Conservation (phyloP, 2,797 vertebrate species). For the Epinephelus malabaricus region DNA sequence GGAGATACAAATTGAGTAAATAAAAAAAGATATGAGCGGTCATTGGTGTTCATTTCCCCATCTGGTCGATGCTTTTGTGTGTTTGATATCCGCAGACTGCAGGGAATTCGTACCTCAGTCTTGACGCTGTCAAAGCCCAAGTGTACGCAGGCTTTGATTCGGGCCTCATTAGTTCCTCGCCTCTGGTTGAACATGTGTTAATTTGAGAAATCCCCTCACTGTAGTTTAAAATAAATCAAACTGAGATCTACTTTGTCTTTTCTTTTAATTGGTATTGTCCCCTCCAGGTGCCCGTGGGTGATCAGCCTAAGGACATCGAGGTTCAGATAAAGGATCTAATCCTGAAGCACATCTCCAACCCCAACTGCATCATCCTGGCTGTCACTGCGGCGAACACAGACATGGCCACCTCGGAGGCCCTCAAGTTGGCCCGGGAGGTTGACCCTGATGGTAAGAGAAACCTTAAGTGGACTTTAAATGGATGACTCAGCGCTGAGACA, state of each 20-base stretch:
- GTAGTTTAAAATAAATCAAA: slow-evolving; percentile 30
- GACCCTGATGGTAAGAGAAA: slow-evolving; percentile 91
- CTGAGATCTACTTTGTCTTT: slow-evolving; percentile 25
- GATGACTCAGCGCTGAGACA: background rate
- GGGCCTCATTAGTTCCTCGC: slow-evolving; percentile 54
- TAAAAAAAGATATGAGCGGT: slow-evolving; percentile 9
- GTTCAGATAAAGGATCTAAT: slow-evolving; percentile 97
- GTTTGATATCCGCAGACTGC: slow-evolving; percentile 13
- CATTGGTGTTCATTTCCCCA: slow-evolving; percentile 14
- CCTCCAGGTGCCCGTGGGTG: slow-evolving; percentile 95
- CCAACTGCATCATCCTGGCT: slow-evolving; percentile 97
- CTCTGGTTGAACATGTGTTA: slow-evolving; percentile 40
- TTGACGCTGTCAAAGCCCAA: slow-evolving; percentile 19
- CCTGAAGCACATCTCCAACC: slow-evolving; percentile 97
- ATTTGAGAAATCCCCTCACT: slow-evolving; percentile 27
- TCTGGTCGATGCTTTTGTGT: slow-evolving; percentile 8
- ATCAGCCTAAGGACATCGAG: slow-evolving; percentile 98
- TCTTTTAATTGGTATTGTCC: slow-evolving; percentile 40
- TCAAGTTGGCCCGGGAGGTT: slow-evolving; percentile 98
- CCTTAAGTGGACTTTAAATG: background rate
- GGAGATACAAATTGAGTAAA: slow-evolving; percentile 19
- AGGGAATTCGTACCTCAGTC: background rate
- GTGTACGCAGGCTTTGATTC: slow-evolving; percentile 52
- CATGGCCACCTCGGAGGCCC: slow-evolving; percentile 98
- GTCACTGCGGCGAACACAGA: slow-evolving; percentile 99